These are phyloP conservation scores for Melinaea marsaeus DNA, from an alignment of 2,888 invertebrate species.

Conservation along the genomic window DNA sequence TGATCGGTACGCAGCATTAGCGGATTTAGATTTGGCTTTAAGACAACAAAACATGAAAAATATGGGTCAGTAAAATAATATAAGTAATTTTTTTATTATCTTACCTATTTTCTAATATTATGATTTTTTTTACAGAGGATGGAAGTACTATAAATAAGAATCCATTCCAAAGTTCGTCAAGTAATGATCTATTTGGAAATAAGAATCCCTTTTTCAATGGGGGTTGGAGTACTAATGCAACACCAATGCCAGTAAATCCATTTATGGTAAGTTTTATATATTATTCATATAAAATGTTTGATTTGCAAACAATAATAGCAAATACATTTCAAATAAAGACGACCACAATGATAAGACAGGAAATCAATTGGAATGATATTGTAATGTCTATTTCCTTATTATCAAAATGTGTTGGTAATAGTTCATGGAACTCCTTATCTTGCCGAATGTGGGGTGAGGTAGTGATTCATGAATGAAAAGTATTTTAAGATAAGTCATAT, in stretches of 20 bases:
- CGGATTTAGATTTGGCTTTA: slow-evolving; percentile 91
- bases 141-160: slow-evolving; percentile 59
- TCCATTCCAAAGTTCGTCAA: slow-evolving; percentile 69
- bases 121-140: slow-evolving; percentile 58
- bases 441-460: slow-evolving; percentile 21
- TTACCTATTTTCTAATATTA: background rate
- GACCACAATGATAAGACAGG: slow-evolving; percentile 37
- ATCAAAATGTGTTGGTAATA: slow-evolving; percentile 35
- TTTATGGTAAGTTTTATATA: slow-evolving; percentile 58
- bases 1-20: slow-evolving; percentile 96
- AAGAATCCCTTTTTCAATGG: slow-evolving; percentile 72
- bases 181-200: slow-evolving; percentile 65
- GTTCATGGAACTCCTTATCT: slow-evolving; percentile 44
- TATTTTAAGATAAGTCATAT: slow-evolving; percentile 20
- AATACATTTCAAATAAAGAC: background rate
- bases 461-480: slow-evolving; percentile 29
- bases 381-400: slow-evolving; percentile 30
- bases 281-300: background rate
- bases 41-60: slow-evolving; percentile 77
- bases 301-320: background rate
- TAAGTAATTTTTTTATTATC: slow-evolving; percentile 12
- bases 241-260: slow-evolving; percentile 61
- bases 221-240: slow-evolving; percentile 56
- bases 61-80: slow-evolving; percentile 52
- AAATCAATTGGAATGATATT: slow-evolving; percentile 29